phyloP scores from a whole-genome alignment of 2,797 vertebrate species.

The Epinephelus malabaricus region DNA sequence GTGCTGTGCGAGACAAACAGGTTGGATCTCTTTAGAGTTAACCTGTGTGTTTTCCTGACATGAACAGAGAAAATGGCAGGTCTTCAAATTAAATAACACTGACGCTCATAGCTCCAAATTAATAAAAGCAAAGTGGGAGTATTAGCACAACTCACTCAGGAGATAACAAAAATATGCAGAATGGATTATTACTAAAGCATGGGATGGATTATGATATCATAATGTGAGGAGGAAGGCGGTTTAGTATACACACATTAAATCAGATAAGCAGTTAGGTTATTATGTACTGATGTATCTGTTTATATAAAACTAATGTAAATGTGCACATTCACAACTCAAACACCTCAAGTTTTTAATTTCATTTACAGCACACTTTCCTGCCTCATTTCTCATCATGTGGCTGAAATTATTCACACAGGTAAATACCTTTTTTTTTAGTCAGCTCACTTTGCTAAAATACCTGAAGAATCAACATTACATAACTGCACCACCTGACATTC shows the following conservation, averaged over 20 bases:
- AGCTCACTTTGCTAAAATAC: conserved; percentile 23
- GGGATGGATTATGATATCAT: conserved; percentile 21
- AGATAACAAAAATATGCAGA: conserved; percentile 31
- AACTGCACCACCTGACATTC: conserved; percentile 34
- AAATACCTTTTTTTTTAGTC: conserved; percentile 12
- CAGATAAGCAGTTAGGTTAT: conserved; percentile 11
- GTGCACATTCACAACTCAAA: too few relatives aligned
- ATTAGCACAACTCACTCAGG: conserved; percentile 19
- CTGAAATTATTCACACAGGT: conserved; percentile 20
- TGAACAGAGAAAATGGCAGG: conserved; percentile 2
- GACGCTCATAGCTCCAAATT: conserved; percentile 12
- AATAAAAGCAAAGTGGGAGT: conserved; percentile 32
- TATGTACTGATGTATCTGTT: neutral
- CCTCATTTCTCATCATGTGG: conserved; percentile 15
- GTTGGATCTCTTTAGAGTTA: conserved; percentile 11
- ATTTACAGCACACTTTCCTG: too few relatives aligned
- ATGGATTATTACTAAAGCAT: conserved; percentile 26
- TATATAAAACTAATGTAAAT: neutral
- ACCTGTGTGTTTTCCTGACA: conserved; percentile 17
- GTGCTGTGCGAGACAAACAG: neutral
- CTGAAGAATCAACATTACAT: conserved; percentile 35
- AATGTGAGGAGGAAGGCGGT: neutral
- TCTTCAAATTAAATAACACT: conserved; percentile 27
- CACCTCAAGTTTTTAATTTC: too few relatives aligned
- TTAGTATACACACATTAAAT: neutral